Conservation (phyloP, 2,888 invertebrate species). For the Antitype chi region DNA sequence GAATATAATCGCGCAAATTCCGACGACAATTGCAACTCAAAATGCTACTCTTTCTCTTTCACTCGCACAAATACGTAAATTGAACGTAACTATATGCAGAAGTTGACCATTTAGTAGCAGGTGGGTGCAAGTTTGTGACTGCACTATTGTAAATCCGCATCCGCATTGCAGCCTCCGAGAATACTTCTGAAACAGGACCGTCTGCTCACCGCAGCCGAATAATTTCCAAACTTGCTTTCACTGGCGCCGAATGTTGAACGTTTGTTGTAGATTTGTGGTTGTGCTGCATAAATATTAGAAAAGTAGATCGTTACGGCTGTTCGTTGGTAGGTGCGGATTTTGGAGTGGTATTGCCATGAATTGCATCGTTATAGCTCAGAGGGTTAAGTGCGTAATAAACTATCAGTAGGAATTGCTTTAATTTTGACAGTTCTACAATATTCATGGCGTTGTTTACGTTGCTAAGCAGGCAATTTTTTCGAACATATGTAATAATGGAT, state of each 20-base stretch:
- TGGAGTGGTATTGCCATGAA: background rate
- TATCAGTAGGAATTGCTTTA: no score
- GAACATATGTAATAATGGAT: no score
- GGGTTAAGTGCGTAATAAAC: no score
- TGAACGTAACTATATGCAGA: conserved; percentile 59
- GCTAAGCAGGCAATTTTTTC: no score
- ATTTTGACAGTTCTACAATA: no score
- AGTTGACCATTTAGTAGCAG: conserved; percentile 68
- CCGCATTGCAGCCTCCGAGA: conserved; percentile 67
- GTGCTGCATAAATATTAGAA: conserved; percentile 59
- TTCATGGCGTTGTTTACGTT: no score
- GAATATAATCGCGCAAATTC: conserved; percentile 19
- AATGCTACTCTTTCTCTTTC: conserved; percentile 45
- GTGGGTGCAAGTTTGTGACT: conserved; percentile 66
- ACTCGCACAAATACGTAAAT: conserved; percentile 58
- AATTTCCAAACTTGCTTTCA: conserved; percentile 68
- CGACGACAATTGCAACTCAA: conserved; percentile 17
- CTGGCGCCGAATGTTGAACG: conserved; percentile 63
- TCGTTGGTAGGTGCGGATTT: conserved; percentile 16
- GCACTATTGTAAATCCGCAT: conserved; percentile 65
- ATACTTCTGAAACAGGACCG: conserved; percentile 63
- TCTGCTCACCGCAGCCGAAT: conserved; percentile 63
- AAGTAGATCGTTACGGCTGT: conserved; percentile 46
- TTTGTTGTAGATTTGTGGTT: conserved; percentile 64
- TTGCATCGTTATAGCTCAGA: background rate